Conservation (phyloP, 2,113 vertebrate species). For the Erpornis zantholeuca region DNA sequence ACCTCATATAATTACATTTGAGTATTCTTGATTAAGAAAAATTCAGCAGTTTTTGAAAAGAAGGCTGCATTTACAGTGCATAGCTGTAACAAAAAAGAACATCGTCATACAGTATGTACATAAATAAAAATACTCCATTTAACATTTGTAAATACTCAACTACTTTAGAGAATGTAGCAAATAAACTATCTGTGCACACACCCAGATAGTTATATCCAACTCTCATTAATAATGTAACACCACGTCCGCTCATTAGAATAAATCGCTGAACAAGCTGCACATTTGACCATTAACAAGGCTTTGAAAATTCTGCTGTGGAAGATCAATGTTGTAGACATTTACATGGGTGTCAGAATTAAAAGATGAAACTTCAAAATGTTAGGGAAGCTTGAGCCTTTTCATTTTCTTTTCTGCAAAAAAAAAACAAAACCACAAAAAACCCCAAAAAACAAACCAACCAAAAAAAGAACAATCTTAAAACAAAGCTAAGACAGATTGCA, state of each 20-base stretch:
- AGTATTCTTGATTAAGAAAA: slow-evolving; percentile 99
- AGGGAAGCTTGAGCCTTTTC: slow-evolving; percentile 70
- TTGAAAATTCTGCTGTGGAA: slow-evolving; percentile 82
- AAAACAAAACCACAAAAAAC: neutral
- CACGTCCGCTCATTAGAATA: slow-evolving; percentile 82
- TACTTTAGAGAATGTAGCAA: slow-evolving; percentile 90
- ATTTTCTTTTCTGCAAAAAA: slow-evolving; percentile 52
- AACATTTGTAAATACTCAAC: slow-evolving; percentile 93
- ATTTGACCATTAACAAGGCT: slow-evolving; percentile 83
- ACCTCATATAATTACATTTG: slow-evolving; percentile 92
- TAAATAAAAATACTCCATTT: slow-evolving; percentile 98
- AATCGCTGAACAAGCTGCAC: slow-evolving; percentile 83
- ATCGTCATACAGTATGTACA: slow-evolving; percentile 92
- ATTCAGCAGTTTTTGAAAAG: slow-evolving; percentile 88
- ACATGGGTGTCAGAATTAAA: slow-evolving; percentile 78
- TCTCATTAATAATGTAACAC: slow-evolving; percentile 85
- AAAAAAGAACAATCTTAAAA: neutral
- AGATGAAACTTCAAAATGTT: slow-evolving; percentile 75
- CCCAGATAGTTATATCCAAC: slow-evolving; percentile 75
- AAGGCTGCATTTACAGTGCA: slow-evolving; percentile 99
- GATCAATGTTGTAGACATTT: slow-evolving; percentile 78
- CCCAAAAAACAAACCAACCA: neutral
- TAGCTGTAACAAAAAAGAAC: slow-evolving; percentile 99
- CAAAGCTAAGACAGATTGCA: slow-evolving; percentile 38
- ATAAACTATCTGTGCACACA: slow-evolving; percentile 82